Evolutionary conservation across 2,797 vertebrate species (phyloP).

Genomic region (Helarctos malayanus): DNA sequence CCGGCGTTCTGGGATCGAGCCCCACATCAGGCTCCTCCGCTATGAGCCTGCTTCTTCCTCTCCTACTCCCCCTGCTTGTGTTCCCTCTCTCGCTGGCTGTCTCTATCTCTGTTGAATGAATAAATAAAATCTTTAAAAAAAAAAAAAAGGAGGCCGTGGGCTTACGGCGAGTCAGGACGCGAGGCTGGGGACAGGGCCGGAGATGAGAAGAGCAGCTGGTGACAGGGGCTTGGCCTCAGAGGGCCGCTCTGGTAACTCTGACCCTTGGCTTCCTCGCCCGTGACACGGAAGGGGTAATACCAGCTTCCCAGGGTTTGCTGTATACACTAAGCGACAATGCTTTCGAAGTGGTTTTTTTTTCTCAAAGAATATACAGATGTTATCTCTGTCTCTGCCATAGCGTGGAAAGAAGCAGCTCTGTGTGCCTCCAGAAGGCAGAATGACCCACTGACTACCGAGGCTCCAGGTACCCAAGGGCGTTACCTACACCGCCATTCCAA

Average conservation of each 20-base stretch:
- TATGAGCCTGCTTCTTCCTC: too few species aligned
- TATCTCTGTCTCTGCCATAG: neutral
- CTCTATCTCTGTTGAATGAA: too few species aligned
- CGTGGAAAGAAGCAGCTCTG: neutral
- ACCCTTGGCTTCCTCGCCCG: neutral
- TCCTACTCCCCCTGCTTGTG: too few species aligned
- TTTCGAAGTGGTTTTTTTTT: slow-evolving; percentile 40
- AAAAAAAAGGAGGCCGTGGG: slow-evolving; percentile 59
- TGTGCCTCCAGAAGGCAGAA: slow-evolving; percentile 22
- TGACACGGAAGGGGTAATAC: slow-evolving; percentile 27
- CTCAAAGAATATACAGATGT: neutral
- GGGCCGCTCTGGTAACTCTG: slow-evolving; percentile 34
- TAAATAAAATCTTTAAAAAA: too few species aligned
- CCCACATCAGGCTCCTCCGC: too few species aligned
- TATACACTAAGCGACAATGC: neutral
- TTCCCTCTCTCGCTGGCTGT: too few species aligned
- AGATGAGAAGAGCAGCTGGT: slow-evolving; percentile 25
- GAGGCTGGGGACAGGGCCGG: neutral
- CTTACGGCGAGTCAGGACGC: slow-evolving; percentile 1
- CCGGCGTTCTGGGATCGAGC: too few species aligned
- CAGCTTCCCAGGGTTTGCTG: slow-evolving; percentile 56
- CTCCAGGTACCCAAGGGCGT: neutral
- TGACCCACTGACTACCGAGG: neutral
- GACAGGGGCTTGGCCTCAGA: slow-evolving; percentile 39
- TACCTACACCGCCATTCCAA: neutral